Conservation (phyloP, 2,797 vertebrate genomes). For the Scomberomorus guttatus region DNA sequence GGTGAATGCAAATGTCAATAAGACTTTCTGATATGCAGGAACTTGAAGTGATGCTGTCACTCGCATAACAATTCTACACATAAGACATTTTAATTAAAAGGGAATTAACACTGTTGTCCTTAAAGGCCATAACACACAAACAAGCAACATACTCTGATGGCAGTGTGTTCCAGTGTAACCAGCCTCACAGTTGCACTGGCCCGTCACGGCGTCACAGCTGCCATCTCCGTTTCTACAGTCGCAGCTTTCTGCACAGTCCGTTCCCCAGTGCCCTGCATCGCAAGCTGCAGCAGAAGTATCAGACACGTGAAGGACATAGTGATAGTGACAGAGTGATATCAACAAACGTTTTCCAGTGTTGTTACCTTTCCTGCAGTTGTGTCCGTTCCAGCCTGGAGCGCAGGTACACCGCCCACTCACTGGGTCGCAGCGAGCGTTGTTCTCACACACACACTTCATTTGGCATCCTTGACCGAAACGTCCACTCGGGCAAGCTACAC, state of each 20-base stretch:
- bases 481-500: conserved; percentile 88
- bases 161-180: conserved; percentile 89
- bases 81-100: too few relatives aligned
- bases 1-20: too few relatives aligned
- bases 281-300: conserved; percentile 85
- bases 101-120: not conserved
- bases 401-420: conserved; percentile 90
- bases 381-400: conserved; percentile 90
- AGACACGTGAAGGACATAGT: not conserved
- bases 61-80: too few relatives aligned
- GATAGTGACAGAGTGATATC: too few relatives aligned
- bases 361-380: conserved; percentile 91
- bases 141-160: conserved; percentile 86
- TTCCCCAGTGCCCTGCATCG: conserved; percentile 90
- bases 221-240: conserved; percentile 88
- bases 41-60: too few relatives aligned
- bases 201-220: conserved; percentile 87
- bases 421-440: conserved; percentile 89
- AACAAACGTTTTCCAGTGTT: accelerated
- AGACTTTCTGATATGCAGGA: not conserved
- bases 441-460: conserved; percentile 90
- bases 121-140: not conserved
- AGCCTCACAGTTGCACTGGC: conserved; percentile 90
- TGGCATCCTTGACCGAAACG: conserved; percentile 91
- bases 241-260: conserved; percentile 85